phyloP scores from a whole-genome alignment of 1,140 invertebrate genomes.

The Lepidurus arcticus region DNA sequence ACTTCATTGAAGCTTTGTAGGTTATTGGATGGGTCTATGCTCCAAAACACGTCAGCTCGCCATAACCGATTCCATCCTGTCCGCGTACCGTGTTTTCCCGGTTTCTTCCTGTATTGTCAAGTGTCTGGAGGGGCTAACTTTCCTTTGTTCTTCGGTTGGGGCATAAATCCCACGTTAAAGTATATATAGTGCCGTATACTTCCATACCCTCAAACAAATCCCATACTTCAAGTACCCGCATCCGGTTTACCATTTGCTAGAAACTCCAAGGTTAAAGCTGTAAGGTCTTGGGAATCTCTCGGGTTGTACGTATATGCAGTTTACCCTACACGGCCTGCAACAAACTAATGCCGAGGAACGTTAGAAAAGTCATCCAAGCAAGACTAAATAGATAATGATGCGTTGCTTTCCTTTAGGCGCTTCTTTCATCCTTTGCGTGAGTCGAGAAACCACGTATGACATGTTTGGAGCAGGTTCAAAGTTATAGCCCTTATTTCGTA shows the following conservation, averaged over 20 bases:
- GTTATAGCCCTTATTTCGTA: background rate
- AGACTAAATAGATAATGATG: background rate
- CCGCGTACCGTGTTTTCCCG: background rate
- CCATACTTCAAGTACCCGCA: background rate
- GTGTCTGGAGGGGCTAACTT: background rate
- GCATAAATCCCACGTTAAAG: background rate
- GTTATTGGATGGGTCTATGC: background rate
- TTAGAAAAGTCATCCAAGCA: background rate
- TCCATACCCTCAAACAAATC: background rate
- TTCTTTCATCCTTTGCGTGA: background rate
- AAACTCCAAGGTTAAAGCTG: background rate
- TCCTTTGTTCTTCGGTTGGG: background rate
- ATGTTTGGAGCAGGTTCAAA: background rate
- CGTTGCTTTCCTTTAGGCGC: background rate
- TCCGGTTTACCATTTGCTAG: background rate
- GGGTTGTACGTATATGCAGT: background rate
- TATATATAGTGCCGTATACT: background rate
- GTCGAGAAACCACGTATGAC: background rate
- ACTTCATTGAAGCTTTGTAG: background rate
- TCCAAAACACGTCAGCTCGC: background rate
- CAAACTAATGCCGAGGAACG: background rate
- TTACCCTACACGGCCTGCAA: background rate
- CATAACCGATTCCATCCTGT: conserved; percentile 2
- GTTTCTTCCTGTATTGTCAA: conserved; percentile 3
- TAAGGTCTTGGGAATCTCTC: background rate